Percentiles rank a stretch among this genome's conserved stretches.
Conservation (phyloP, 2,797 vertebrate species). For the Gallinago stenura region DNA sequence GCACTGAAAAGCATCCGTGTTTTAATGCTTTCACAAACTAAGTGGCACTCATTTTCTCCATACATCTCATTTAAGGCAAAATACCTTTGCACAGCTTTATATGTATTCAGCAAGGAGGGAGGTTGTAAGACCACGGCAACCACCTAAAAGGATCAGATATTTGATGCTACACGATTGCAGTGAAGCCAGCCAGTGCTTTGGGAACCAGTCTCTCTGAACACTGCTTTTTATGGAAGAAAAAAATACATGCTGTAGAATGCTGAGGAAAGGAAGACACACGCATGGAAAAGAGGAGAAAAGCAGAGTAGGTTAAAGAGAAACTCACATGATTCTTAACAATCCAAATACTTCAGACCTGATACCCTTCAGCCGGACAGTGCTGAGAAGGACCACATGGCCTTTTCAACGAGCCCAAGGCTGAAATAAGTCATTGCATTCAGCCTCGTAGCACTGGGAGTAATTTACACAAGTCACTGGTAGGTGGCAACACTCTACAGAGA, state of each 20-base stretch:
- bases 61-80: not conserved
- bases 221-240: not conserved
- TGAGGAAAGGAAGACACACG: not conserved
- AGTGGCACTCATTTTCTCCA: not conserved
- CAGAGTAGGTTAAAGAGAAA: not conserved
- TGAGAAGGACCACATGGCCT: not conserved
- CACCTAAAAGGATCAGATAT: not conserved
- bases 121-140: not conserved
- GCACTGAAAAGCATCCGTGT: not conserved
- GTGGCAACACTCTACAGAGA: not conserved
- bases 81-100: not conserved
- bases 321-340: not conserved
- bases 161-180: fast-evolving
- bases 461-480: slow-evolving; percentile 8
- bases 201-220: not conserved
- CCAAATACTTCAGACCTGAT: not conserved
- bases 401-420: not conserved
- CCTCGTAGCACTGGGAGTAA: not conserved
- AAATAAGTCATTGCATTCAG: not conserved
- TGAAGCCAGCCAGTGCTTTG: not conserved
- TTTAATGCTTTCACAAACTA: not conserved
- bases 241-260: not conserved
- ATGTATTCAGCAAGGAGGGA: not conserved
- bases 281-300: not conserved
- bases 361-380: not conserved